Percentiles rank a stretch among this genome's conserved stretches.
Evolutionary conservation across 2,888 invertebrate genomes (phyloP).

Genomic region (Mactromeris polynyma): DNA sequence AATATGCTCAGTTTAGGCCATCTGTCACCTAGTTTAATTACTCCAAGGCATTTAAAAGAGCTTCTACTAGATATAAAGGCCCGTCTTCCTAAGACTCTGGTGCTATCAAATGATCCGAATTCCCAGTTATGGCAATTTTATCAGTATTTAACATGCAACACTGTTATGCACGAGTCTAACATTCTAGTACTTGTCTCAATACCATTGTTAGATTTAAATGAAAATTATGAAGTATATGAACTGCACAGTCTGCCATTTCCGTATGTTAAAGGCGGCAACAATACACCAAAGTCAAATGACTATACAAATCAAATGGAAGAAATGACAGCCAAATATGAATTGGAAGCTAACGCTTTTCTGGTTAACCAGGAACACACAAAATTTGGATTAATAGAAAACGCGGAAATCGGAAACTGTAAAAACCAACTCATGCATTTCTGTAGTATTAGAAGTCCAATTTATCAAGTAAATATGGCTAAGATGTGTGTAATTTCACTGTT

Average conservation of each 20-base stretch:
- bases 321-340: background rate
- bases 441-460: background rate
- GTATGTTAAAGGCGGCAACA: background rate
- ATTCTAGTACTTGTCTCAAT: background rate
- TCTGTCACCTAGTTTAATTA: background rate
- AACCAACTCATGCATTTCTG: background rate
- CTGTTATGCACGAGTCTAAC: background rate
- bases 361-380: background rate
- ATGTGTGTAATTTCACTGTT: background rate
- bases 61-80: background rate
- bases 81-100: background rate
- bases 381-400: background rate
- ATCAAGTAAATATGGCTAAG: background rate
- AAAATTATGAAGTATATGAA: background rate
- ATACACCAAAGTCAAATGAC: background rate
- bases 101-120: background rate
- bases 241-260: background rate
- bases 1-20: background rate
- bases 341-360: background rate
- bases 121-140: background rate
- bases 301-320: too few species aligned
- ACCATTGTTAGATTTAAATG: background rate
- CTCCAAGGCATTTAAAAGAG: background rate
- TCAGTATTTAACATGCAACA: background rate
- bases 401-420: background rate